A percentile compares a stretch with the other conserved stretches of the same genome.
Evolutionary conservation across 2,888 invertebrate species (phyloP).

Genomic region (Torymus texanus): DNA sequence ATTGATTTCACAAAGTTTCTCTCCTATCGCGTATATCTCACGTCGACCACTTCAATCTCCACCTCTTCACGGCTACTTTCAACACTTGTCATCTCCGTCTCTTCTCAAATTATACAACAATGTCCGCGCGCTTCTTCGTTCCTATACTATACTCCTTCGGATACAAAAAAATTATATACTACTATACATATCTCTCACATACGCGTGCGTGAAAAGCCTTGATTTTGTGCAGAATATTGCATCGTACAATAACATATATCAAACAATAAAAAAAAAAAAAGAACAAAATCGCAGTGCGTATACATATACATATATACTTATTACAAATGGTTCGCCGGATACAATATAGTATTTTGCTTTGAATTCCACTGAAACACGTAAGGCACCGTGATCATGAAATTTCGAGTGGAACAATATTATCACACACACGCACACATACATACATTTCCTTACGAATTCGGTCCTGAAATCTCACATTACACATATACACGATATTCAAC

Average conservation of each 20-base stretch:
- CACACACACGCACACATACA: not conserved
- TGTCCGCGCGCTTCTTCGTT: constrained; percentile 1
- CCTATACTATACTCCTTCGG: not conserved
- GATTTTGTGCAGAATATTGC: no score
- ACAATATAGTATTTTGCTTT: not conserved
- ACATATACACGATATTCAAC: not conserved
- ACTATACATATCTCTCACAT: no score
- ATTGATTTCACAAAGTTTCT: constrained; percentile 26
- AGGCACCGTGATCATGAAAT: constrained; percentile 58
- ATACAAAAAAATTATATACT: no score
- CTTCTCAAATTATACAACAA: constrained; percentile 16
- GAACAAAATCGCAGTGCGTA: no score
- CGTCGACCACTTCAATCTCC: constrained; percentile 41
- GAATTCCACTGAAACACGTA: constrained; percentile 56
- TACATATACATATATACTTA: no score
- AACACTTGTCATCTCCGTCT: constrained; percentile 28
- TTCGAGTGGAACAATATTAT: constrained; percentile 43
- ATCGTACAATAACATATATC: no score
- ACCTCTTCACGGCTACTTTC: constrained; percentile 48
- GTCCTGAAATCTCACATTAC: constrained; percentile 10
- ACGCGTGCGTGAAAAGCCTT: no score
- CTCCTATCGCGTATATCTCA: constrained; percentile 11
- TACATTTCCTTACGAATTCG: not conserved
- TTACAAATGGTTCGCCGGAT: no score
- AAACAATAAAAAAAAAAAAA: no score